A percentile compares a stretch with the other conserved stretches of the same genome.
These are phyloP conservation scores for Anthoscopus minutus DNA, from an alignment of 2,113 vertebrate species.

Conservation along the genomic window DNA sequence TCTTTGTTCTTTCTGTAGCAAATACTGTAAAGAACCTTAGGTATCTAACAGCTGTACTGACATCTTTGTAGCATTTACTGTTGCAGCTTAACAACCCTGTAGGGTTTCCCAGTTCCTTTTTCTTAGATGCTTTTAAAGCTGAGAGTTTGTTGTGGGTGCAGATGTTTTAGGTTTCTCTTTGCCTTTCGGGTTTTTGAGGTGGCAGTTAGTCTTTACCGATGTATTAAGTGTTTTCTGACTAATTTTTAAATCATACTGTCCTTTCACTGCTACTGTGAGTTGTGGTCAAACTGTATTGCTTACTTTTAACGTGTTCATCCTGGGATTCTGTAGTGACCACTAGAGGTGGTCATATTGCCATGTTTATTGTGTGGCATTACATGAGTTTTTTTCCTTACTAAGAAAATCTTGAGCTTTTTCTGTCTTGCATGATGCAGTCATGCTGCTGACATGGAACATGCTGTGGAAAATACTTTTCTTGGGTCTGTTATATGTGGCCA, in stretches of 20 bases:
- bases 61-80: not conserved
- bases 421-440: not conserved
- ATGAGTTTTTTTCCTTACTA: not conserved
- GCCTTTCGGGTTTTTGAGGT: not conserved
- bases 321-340: not conserved
- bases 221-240: not conserved
- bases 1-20: not conserved
- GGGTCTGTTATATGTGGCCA: accelerated
- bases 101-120: not conserved
- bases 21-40: not conserved
- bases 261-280: not conserved
- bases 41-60: not conserved
- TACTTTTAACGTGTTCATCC: not conserved
- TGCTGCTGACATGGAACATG: not conserved
- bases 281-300: not conserved
- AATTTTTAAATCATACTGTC: not conserved
- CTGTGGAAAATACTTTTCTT: not conserved
- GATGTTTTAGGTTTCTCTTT: not conserved
- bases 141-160: not conserved
- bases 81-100: not conserved
- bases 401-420: not conserved
- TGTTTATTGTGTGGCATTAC: not conserved
- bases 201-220: not conserved
- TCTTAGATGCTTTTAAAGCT: not conserved
- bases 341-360: not conserved